These are phyloP conservation scores for Ciconia maguari DNA, from an alignment of 2,113 vertebrate species.

Conservation along the genomic window DNA sequence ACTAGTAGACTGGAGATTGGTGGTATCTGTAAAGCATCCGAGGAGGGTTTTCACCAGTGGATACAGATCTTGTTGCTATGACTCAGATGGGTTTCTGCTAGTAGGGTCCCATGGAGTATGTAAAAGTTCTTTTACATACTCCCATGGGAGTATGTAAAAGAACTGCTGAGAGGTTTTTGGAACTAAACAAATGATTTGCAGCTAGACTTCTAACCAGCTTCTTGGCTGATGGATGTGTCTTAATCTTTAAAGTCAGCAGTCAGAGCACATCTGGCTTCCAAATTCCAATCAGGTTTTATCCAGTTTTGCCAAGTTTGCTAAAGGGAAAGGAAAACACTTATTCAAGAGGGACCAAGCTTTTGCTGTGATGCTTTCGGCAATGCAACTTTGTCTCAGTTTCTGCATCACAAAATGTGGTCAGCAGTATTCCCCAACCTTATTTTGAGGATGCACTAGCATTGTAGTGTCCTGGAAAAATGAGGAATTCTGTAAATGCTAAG, in stretches of 20 bases:
- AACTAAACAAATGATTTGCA: not conserved
- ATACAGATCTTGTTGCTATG: not conserved
- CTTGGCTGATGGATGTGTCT: not conserved
- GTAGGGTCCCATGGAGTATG: not conserved
- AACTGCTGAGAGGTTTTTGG: not conserved
- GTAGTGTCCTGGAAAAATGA: not conserved
- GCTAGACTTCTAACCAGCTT: not conserved
- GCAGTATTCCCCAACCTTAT: not conserved
- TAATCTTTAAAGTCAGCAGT: not conserved
- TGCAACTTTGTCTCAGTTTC: not conserved
- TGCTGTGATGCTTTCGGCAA: not conserved
- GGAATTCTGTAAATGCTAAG: not conserved
- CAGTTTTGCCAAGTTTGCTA: not conserved
- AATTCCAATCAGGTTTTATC: not conserved
- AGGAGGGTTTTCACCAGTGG: not conserved
- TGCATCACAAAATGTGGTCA: not conserved
- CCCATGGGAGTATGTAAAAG: not conserved
- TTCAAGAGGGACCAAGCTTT: not conserved
- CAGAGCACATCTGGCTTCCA: not conserved
- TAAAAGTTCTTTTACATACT: too few species aligned
- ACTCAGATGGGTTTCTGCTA: not conserved
- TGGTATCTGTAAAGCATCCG: not conserved
- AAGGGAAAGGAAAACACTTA: not conserved
- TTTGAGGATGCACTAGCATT: not conserved
- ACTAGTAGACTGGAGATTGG: not conserved